Base-by-base conservation (phyloP, 2,113 vertebrate species). In the Paradoxurus hermaphroditus region DNA sequence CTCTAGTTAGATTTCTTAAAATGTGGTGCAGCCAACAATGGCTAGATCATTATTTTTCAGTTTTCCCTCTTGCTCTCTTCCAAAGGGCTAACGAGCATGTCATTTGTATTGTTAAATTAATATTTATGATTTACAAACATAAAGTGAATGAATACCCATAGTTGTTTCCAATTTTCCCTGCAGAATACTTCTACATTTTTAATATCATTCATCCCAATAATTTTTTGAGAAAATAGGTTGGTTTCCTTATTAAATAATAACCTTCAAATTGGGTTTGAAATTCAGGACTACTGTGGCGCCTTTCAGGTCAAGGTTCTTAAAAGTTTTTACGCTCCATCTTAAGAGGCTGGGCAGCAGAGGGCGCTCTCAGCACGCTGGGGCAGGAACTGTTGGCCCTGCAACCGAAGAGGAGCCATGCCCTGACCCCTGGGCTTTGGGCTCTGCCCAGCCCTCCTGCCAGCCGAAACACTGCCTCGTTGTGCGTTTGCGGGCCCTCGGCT, bases 181-280 rank as follows among this genome's bases (percentile, higher is more conserved):
- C 34, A 85, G 46, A 68, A 79, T 65, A 46, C 10, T 46, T 73
- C 79, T 41, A 67, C 5, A 41, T 59, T 86, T 39, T 92, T 25
- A 84, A 29, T 27, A 36, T 67, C 13, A 34, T 83, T 51, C 18
- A 87, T 63, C 19, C 27, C 41, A 56, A 65, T 63, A 5, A 63
- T 3, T 46, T 91, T 49, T 46, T 56, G 44, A 84, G 18, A 88
- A 87, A 39, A 86, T 25, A 10, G 25, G 7, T 56, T 1, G 0
- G 10, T 41, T 91, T 63, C 46, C 39, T 94, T 94, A 97, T 94
- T 94, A 97, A 78, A 79, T 29, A 84, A 44, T 56, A 86, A 68
- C 49, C 49, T 95, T 92, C 59, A 82, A 49, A 25, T 62, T 90
- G 41, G n/a, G 46, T 39, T 90, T 82, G n/a, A 82, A 95, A 83